phyloP scores from a whole-genome alignment of 2,888 invertebrate genomes.

The Mythimna lalbum region DNA sequence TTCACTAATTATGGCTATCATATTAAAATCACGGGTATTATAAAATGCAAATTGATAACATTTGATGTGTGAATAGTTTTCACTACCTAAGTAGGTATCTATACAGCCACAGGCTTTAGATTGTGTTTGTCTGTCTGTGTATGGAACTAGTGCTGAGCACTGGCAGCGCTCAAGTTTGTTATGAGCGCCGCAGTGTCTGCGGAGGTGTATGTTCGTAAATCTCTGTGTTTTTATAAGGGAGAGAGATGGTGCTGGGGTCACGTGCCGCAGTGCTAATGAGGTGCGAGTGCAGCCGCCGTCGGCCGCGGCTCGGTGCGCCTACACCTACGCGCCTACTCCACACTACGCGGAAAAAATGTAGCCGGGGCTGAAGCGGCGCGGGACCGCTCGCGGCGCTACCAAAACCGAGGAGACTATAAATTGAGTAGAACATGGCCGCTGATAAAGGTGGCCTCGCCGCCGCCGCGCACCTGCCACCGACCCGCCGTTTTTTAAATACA shows the following conservation, averaged over 20 bases:
- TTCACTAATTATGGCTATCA: constrained; percentile 50
- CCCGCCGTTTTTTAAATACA: constrained; percentile 78
- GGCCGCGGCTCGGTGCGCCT: constrained; percentile 48
- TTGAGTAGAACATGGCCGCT: constrained; percentile 79
- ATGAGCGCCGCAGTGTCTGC: not conserved
- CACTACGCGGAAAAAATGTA: constrained; percentile 37
- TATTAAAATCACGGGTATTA: constrained; percentile 41
- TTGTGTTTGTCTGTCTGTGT: not conserved
- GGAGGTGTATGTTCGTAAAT: not conserved
- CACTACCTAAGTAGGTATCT: not conserved
- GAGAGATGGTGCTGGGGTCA: constrained; percentile 8
- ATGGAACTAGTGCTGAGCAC: not conserved
- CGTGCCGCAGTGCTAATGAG: constrained; percentile 23
- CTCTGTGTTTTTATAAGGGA: not conserved
- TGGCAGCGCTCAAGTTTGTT: not conserved
- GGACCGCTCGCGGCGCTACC: constrained; percentile 84
- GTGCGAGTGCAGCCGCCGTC: constrained; percentile 38
- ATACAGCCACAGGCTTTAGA: not conserved
- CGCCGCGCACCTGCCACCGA: constrained; percentile 80
- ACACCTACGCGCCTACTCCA: constrained; percentile 20
- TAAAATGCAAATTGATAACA: constrained; percentile 47
- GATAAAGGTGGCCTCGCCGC: constrained; percentile 78
- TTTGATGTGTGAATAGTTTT: constrained; percentile 13
- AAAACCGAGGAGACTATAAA: constrained; percentile 81
- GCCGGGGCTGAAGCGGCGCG: constrained; percentile 47